Evolutionary conservation across 2,888 invertebrate genomes (phyloP).

Genomic region (Drosophila ezoana): DNA sequence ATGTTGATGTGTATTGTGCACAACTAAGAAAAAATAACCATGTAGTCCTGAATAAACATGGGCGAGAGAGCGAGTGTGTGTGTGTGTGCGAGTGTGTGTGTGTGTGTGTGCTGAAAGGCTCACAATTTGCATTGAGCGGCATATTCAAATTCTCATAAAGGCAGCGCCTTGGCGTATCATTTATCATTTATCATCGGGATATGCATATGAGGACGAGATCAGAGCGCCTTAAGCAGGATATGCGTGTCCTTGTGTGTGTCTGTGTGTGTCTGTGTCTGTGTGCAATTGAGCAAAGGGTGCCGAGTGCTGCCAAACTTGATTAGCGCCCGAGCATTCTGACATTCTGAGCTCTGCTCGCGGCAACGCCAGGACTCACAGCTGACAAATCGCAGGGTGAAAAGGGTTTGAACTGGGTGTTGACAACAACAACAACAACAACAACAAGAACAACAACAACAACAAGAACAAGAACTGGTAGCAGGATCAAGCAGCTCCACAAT

Average conservation of each 20-base stretch:
- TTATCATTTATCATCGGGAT: conserved; percentile 77
- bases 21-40: conserved; percentile 16
- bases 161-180: conserved; percentile 62
- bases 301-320: conserved; percentile 68
- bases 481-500: conserved; percentile 24
- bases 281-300: conserved; percentile 75
- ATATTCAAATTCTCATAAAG: conserved; percentile 78
- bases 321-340: conserved; percentile 55
- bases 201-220: conserved; percentile 43
- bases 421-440: conserved; percentile 12
- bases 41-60: conserved; percentile 77
- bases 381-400: conserved; percentile 53
- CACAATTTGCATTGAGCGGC: conserved; percentile 71
- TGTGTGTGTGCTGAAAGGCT: conserved; percentile 66
- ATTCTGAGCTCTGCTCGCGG: conserved; percentile 47
- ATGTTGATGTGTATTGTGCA: conserved; percentile 68
- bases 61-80: not conserved
- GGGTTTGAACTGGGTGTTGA: conserved; percentile 38
- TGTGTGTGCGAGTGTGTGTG: not conserved
- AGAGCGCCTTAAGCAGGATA: conserved; percentile 38
- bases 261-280: conserved; percentile 12
- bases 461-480: not conserved
- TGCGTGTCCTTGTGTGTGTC: conserved; percentile 17
- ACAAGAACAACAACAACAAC: conserved; percentile 6
- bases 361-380: conserved; percentile 24